Evolutionary conservation across 1,140 invertebrate species (phyloP).

Genomic region (Mactra quadrangularis): DNA sequence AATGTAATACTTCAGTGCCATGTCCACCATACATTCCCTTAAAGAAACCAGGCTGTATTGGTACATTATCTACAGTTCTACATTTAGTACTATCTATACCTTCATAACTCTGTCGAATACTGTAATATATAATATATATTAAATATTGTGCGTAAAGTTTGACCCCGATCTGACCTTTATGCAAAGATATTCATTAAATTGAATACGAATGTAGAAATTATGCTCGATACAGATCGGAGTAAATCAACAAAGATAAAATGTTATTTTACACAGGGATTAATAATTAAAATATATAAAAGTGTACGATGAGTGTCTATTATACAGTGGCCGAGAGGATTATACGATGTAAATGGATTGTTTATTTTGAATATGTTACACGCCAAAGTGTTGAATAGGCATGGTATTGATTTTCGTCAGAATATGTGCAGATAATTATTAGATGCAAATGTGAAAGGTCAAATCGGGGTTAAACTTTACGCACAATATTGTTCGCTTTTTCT

Average conservation of each 20-base stretch:
- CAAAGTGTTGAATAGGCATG: too few species aligned
- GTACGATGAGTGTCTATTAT: neutral
- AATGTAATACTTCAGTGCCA: slow-evolving; percentile 61
- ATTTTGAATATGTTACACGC: too few species aligned
- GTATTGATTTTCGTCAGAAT: too few species aligned
- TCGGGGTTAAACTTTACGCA: too few species aligned
- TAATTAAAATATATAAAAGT: neutral
- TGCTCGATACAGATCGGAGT: neutral
- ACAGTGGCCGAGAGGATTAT: too few species aligned
- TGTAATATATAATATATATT: too few species aligned
- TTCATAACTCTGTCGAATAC: slow-evolving; percentile 36
- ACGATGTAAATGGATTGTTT: too few species aligned
- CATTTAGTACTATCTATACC: neutral
- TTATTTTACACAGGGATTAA: neutral
- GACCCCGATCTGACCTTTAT: too few species aligned
- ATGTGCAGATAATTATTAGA: too few species aligned
- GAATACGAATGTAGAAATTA: neutral
- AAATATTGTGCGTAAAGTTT: neutral
- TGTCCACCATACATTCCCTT: slow-evolving; percentile 66
- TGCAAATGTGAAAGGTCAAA: too few species aligned
- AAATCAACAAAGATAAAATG: neutral
- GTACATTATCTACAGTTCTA: slow-evolving; percentile 20
- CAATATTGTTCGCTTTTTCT: too few species aligned
- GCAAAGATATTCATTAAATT: neutral
- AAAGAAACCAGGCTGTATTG: slow-evolving; percentile 64